Conservation (phyloP, 2,888 invertebrate genomes). For the Heliconius charithonia region DNA sequence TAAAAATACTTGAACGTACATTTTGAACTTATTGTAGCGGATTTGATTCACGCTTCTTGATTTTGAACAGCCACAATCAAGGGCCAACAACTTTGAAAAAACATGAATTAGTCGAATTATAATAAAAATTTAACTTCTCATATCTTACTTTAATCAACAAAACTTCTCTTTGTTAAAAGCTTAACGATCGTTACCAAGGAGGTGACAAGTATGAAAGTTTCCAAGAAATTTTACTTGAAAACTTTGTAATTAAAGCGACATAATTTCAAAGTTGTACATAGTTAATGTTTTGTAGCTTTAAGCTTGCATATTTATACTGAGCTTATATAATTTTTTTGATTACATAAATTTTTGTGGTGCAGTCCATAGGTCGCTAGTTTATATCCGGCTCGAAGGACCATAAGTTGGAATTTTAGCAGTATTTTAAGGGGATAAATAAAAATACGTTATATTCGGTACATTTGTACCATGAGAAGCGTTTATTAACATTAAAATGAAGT, state of each 20-base stretch:
- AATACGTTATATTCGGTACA: too few relatives aligned
- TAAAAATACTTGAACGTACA: too few relatives aligned
- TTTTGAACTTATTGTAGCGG: too few relatives aligned
- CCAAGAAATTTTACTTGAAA: background rate
- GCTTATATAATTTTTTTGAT: background rate
- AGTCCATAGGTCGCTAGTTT: slow-evolving; percentile 86
- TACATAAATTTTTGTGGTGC: background rate
- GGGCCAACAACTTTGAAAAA: background rate
- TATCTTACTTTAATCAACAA: background rate
- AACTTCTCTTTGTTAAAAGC: background rate
- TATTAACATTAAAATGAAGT: too few relatives aligned
- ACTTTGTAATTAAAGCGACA: slow-evolving; percentile 1
- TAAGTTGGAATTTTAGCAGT: too few relatives aligned
- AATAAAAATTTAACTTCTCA: background rate
- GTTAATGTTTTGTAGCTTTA: background rate
- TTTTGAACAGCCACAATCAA: too few relatives aligned
- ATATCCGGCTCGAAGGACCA: slow-evolving; percentile 84
- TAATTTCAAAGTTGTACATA: background rate
- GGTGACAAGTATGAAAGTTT: background rate
- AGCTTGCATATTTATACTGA: background rate
- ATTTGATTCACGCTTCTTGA: too few relatives aligned
- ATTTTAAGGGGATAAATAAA: too few relatives aligned
- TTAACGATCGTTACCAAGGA: background rate
- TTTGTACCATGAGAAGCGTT: too few relatives aligned
- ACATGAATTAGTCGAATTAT: background rate